Base-by-base conservation (phyloP, 1,140 invertebrate species). In the Drosophila obscura region DNA sequence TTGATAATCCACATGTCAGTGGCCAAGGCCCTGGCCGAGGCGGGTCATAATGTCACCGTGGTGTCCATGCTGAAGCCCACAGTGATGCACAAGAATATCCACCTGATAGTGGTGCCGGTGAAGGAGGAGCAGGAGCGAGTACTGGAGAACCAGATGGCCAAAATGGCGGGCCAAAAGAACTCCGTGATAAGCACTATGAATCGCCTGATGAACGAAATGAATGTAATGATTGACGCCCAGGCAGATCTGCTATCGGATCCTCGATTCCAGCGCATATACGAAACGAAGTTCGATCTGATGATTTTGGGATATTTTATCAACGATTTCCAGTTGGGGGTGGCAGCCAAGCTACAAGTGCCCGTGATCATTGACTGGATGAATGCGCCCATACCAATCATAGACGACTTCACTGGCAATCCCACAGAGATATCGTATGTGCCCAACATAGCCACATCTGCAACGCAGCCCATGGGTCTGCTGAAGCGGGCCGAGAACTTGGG, bases 11-110 rank as follows among this genome's bases (percentile, higher is more conserved):
- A 91, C 24, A 89, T 90, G 83, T 85, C 90, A 9, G 62, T 90
- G 67, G 66, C 71, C 13, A 75, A 78, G 55, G 31, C 73, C 0
- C 56, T 91, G 8, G 90, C 82, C 2, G 82, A 91, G 19, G 48
- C 56, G 0, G 90, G 90, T 5, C 90, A 91, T 49, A 85, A 91
- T 43, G 71, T 91, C 2, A 91, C 90, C 0, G 83, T 91, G 16
- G 85, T 91, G 1, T 51, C 67, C 6, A 69, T 76, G 49, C 0
- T 77, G 35, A 31, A 80, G 11, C 89, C 84, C 0, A 83, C 49
- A 26, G 55, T 91, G 0, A 78, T 15, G 52, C 77, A 80, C 48
- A 71, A 83, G n/a, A 63, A 87, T 5, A 87, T 91, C 4, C 45
- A 76, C 19, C 5, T 77, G 15, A 90, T 91, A 8, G 56, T 91